phyloP scores from a whole-genome alignment of 2,113 vertebrate genomes.

The Muscicapa adusta region DNA sequence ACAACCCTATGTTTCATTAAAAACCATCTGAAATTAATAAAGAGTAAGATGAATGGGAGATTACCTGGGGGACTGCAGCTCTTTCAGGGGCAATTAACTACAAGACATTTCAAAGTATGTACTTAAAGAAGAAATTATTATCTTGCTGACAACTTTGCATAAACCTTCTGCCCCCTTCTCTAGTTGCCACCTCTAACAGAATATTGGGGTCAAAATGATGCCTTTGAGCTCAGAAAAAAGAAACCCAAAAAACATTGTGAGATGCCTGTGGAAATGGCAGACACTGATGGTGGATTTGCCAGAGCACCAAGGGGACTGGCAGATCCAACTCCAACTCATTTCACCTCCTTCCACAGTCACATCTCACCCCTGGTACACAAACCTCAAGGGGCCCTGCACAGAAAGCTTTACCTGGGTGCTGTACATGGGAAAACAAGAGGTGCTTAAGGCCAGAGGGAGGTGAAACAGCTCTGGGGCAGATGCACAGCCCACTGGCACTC shows the following conservation, averaged over 20 bases:
- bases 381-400: background rate
- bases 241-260: background rate
- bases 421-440: background rate
- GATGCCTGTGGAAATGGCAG: background rate
- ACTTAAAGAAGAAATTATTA: slow-evolving; percentile 41
- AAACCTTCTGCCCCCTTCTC: background rate
- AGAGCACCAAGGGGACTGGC: background rate
- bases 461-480: slow-evolving; percentile 26
- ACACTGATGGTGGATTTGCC: background rate
- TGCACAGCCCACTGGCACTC: slow-evolving; percentile 43
- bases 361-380: background rate
- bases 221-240: slow-evolving; percentile 6
- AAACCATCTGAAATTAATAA: slow-evolving; percentile 11
- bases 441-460: background rate
- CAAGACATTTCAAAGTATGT: slow-evolving; percentile 6
- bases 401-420: background rate
- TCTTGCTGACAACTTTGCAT: slow-evolving; percentile 27
- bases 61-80: slow-evolving; percentile 45
- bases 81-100: slow-evolving; percentile 44
- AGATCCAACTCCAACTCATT: background rate
- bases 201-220: background rate
- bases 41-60: slow-evolving; percentile 28
- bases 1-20: slow-evolving; percentile 48
- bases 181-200: background rate
- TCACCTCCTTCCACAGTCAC: background rate